Conservation (phyloP, 2,888 invertebrate species). For the Zaprionus bogoriensis region DNA sequence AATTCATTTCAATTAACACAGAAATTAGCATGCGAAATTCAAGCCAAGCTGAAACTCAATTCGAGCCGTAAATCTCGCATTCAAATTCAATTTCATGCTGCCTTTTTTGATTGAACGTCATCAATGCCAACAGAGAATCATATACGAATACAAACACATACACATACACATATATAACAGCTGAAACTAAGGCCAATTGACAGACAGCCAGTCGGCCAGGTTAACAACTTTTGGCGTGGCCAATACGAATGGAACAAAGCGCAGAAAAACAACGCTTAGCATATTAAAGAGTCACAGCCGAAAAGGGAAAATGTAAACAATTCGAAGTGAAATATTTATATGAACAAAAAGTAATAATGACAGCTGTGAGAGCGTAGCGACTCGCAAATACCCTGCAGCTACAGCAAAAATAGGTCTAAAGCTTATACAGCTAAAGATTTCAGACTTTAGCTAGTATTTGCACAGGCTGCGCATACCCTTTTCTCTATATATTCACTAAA, state of each 20-base stretch:
- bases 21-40: slow-evolving; percentile 37
- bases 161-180: slow-evolving; percentile 4
- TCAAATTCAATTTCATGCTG: slow-evolving; percentile 41
- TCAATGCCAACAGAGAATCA: slow-evolving; percentile 33
- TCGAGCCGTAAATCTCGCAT: slow-evolving; percentile 22
- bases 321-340: slow-evolving; percentile 31
- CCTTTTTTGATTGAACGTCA: slow-evolving; percentile 38
- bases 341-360: slow-evolving; percentile 7
- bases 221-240: slow-evolving; percentile 66
- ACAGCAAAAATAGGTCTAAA: no score
- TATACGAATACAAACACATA: no score
- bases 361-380: not conserved
- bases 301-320: slow-evolving; percentile 72
- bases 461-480: no score
- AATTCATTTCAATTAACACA: slow-evolving; percentile 3
- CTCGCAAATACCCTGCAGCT: not conserved
- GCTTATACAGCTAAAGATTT: no score
- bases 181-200: slow-evolving; percentile 46
- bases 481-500: no score
- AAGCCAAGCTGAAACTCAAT: not conserved
- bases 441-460: no score
- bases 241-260: slow-evolving; percentile 27
- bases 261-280: slow-evolving; percentile 52
- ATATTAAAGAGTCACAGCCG: slow-evolving; percentile 52
- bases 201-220: slow-evolving; percentile 35